Conservation (phyloP, 2,888 invertebrate species). For the Caenorhabditis wallacei region DNA sequence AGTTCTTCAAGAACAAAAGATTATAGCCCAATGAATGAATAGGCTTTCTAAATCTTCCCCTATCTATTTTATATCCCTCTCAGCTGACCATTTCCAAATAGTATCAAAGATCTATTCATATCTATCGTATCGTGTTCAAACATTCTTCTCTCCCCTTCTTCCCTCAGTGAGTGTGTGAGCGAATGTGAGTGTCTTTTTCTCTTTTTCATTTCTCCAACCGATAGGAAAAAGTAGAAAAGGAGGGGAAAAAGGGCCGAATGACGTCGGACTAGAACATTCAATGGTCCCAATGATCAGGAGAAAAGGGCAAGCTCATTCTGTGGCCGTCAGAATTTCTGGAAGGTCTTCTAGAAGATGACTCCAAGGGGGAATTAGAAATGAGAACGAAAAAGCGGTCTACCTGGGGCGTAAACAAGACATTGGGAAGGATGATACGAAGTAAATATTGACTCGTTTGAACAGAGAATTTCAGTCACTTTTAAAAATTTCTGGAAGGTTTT, state of each 20-base stretch:
- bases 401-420: slow-evolving; percentile 16
- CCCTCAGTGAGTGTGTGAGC: slow-evolving; percentile 23
- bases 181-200: slow-evolving; percentile 15
- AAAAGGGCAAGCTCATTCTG: neutral
- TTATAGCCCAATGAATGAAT: slow-evolving; percentile 16
- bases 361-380: neutral
- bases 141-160: slow-evolving; percentile 21
- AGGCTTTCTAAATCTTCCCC: neutral
- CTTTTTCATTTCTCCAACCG: neutral
- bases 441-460: slow-evolving; percentile 24
- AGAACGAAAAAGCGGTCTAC: neutral
- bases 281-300: slow-evolving; percentile 38
- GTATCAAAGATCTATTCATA: slow-evolving; percentile 50
- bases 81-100: neutral
- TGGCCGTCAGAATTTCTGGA: neutral
- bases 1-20: neutral
- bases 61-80: too few species aligned
- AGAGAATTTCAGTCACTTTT: too few species aligned
- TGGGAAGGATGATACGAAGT: slow-evolving; percentile 16
- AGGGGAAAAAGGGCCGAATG: slow-evolving; percentile 19
- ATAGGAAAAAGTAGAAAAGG: slow-evolving; percentile 16
- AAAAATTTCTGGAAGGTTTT: too few species aligned
- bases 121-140: slow-evolving; percentile 41
- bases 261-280: slow-evolving; percentile 16
- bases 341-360: too few species aligned